Evolutionary conservation across 2,888 invertebrate species (phyloP).

Genomic region (Incurvaria masculella): DNA sequence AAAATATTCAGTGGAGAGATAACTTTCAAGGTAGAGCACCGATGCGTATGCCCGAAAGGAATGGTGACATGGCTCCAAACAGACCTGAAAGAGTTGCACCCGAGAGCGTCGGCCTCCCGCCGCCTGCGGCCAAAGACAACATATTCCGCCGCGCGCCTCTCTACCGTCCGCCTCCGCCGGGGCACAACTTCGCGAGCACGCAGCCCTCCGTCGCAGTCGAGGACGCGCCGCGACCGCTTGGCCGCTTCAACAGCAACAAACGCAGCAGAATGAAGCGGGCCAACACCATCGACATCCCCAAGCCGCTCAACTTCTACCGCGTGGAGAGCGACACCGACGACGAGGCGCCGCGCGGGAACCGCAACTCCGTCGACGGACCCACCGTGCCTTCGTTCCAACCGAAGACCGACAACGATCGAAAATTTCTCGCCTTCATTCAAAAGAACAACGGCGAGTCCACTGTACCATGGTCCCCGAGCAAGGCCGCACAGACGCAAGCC

Average conservation of each 20-base stretch:
- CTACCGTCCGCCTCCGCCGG: slow-evolving; percentile 40
- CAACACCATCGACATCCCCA: slow-evolving; percentile 86
- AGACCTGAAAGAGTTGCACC: slow-evolving; percentile 25
- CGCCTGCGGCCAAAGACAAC: slow-evolving; percentile 14
- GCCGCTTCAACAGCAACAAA: slow-evolving; percentile 56
- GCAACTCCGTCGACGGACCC: slow-evolving; percentile 20
- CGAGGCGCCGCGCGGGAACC: slow-evolving; percentile 28
- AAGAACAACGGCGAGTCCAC: slow-evolving; percentile 56
- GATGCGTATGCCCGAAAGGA: neutral
- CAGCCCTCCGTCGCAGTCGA: slow-evolving; percentile 33
- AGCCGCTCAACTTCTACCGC: slow-evolving; percentile 58
- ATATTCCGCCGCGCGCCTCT: slow-evolving; percentile 23
- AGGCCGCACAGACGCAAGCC: slow-evolving; percentile 6
- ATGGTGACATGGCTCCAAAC: slow-evolving; percentile 21
- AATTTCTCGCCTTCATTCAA: slow-evolving; percentile 79
- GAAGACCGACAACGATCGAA: slow-evolving; percentile 81
- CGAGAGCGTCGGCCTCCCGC: slow-evolving; percentile 9
- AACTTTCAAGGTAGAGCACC: too few relatives aligned
- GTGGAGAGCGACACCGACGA: slow-evolving; percentile 50
- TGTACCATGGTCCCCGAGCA: slow-evolving; percentile 6
- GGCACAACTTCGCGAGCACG: slow-evolving; percentile 42
- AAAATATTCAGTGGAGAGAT: too few relatives aligned
- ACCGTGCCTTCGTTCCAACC: slow-evolving; percentile 69
- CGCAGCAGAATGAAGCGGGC: slow-evolving; percentile 82
- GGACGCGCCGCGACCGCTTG: slow-evolving; percentile 26